A percentile compares a stretch with the other conserved stretches of the same genome.
phyloP scores from a whole-genome alignment of 2,888 invertebrate genomes.

The Spodoptera picta region DNA sequence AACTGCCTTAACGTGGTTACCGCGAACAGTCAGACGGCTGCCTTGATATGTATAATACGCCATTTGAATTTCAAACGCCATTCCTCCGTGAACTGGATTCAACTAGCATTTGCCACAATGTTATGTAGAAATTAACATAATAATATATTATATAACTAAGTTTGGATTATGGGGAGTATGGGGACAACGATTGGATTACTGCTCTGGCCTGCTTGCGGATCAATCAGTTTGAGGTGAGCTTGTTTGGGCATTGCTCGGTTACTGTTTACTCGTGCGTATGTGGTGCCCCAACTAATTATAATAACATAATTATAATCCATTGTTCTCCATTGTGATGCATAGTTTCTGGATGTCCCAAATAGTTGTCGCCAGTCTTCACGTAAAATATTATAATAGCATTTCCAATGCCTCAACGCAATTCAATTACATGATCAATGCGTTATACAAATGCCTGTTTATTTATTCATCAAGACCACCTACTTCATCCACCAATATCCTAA shows the following conservation, averaged over 20 bases:
- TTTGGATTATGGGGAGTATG: conserved; percentile 43
- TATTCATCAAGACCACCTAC: not conserved
- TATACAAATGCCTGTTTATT: not conserved
- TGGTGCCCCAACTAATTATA: too few relatives aligned
- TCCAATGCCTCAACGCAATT: not conserved
- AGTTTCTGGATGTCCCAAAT: too few relatives aligned
- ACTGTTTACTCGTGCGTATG: not conserved
- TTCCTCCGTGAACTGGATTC: conserved; percentile 55
- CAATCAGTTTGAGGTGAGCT: conserved; percentile 10
- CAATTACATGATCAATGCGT: not conserved
- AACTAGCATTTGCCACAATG: conserved; percentile 56
- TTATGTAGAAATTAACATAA: conserved; percentile 57
- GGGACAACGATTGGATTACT: conserved; percentile 35
- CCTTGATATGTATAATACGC: conserved; percentile 66
- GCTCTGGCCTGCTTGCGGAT: conserved; percentile 24
- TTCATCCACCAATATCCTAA: conserved; percentile 9
- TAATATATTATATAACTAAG: conserved; percentile 46
- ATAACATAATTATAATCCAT: too few relatives aligned
- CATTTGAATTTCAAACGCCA: conserved; percentile 71
- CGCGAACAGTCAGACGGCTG: conserved; percentile 65
- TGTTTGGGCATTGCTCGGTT: conserved; percentile 12
- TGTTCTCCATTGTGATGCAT: too few relatives aligned
- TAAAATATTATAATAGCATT: not conserved
- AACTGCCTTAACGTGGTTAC: conserved; percentile 67
- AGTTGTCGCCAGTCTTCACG: too few relatives aligned